These are phyloP conservation scores for Drosophila subquinaria DNA, from an alignment of 2,888 invertebrate species.

Conservation along the genomic window DNA sequence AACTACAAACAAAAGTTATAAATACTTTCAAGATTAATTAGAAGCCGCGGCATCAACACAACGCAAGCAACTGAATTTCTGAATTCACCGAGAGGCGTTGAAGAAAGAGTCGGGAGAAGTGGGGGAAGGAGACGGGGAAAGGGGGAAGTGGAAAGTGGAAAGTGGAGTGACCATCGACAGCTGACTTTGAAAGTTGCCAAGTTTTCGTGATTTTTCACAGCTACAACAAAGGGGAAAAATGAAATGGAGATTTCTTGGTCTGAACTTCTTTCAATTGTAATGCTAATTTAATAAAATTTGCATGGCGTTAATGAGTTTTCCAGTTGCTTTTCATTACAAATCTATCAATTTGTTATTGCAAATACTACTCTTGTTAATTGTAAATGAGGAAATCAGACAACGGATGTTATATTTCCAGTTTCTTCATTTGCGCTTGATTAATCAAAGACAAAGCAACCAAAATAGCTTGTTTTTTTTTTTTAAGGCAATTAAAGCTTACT, in stretches of 20 bases:
- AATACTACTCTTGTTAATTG: conserved; percentile 9
- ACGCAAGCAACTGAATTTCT: conserved; percentile 24
- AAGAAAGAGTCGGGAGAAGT: background rate
- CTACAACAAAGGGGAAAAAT: conserved; percentile 16
- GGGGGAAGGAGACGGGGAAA: background rate
- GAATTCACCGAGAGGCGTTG: background rate
- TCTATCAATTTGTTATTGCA: conserved; percentile 27
- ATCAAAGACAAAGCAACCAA: background rate
- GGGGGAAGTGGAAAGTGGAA: background rate
- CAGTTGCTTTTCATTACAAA: conserved; percentile 45
- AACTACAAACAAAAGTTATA: conserved; percentile 72
- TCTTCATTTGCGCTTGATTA: conserved; percentile 7
- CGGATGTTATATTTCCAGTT: conserved; percentile 1
- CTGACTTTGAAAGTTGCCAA: conserved; percentile 51
- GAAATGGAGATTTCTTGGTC: conserved; percentile 4
- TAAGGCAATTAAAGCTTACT: conserved; percentile 6
- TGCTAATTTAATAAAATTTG: conserved; percentile 55
- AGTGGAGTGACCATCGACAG: conserved; percentile 33
- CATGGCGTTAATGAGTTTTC: conserved; percentile 54
- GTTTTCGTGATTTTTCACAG: conserved; percentile 54
- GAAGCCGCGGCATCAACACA: conserved; percentile 43
- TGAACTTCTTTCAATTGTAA: conserved; percentile 22
- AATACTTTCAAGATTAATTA: conserved; percentile 78
- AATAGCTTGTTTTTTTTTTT: background rate
- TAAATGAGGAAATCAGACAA: conserved; percentile 9